Evolutionary conservation across 2,797 vertebrate genomes (phyloP).

Genomic region (Stomatorhinus walkeri): DNA sequence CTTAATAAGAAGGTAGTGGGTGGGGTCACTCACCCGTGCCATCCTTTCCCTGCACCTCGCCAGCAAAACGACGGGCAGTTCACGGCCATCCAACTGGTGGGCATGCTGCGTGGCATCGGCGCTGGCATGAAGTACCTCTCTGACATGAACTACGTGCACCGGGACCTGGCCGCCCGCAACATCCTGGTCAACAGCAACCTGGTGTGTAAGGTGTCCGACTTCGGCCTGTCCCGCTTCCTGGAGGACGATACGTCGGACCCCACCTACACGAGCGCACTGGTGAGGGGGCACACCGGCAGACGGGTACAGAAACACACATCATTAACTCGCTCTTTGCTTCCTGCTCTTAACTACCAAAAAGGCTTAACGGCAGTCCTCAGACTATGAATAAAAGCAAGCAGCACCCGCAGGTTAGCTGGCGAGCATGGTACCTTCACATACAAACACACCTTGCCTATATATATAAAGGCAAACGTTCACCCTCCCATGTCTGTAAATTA

Average conservation of each 20-base stretch:
- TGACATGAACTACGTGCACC: slow-evolving; percentile 94
- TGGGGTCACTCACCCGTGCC: neutral
- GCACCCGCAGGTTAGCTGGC: neutral
- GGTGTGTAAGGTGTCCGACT: slow-evolving; percentile 94
- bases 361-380: neutral
- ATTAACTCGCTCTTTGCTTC: neutral
- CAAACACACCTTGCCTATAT: no score
- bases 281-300: slow-evolving; percentile 45
- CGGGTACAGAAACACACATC: neutral
- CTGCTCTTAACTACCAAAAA: neutral
- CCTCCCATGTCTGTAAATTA: neutral
- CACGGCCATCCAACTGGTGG: slow-evolving; percentile 93
- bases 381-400: neutral
- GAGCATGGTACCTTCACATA: neutral
- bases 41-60: neutral
- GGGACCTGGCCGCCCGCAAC: slow-evolving; percentile 91
- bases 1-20: neutral
- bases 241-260: slow-evolving; percentile 94
- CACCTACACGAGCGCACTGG: slow-evolving; percentile 92
- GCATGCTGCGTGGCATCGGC: slow-evolving; percentile 88
- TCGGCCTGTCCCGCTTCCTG: slow-evolving; percentile 88
- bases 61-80: slow-evolving; percentile 98
- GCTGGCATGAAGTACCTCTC: slow-evolving; percentile 93
- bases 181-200: slow-evolving; percentile 97
- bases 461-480: neutral